Conservation (phyloP, 2,113 vertebrate genomes). For the Passer domesticus region DNA sequence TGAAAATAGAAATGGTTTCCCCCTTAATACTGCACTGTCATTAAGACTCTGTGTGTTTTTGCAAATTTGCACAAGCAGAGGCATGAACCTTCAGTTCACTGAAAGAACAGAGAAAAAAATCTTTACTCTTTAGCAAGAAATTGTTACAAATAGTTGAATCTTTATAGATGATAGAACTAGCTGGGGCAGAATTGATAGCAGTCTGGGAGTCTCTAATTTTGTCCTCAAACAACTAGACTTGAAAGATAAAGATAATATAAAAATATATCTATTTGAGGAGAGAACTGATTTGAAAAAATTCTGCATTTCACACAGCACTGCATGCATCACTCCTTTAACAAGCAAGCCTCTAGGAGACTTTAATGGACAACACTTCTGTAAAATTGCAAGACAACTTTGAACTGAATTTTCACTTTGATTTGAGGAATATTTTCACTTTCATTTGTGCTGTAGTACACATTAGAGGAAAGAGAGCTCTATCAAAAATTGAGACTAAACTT, state of each 20-base stretch:
- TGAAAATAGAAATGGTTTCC: background rate
- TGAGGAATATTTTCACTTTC: background rate
- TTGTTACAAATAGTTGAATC: background rate
- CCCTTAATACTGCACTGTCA: background rate
- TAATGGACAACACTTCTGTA: background rate
- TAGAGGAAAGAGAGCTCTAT: background rate
- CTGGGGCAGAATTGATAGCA: background rate
- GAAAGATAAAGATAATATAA: background rate
- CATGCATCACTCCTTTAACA: background rate
- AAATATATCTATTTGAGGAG: rapidly evolving
- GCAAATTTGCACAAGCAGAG: background rate
- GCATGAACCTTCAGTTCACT: background rate
- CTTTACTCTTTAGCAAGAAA: background rate
- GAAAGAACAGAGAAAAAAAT: background rate
- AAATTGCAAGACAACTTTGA: background rate
- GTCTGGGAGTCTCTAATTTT: background rate
- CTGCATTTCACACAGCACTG: background rate
- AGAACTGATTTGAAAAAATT: background rate
- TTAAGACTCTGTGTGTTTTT: background rate
- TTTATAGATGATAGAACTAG: background rate
- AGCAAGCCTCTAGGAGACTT: background rate
- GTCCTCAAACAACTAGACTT: background rate
- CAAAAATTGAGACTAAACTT: background rate
- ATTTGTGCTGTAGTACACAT: background rate
- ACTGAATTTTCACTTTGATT: background rate